These are phyloP conservation scores for Antitype chi DNA, from an alignment of 2,888 invertebrate genomes.

Conservation along the genomic window DNA sequence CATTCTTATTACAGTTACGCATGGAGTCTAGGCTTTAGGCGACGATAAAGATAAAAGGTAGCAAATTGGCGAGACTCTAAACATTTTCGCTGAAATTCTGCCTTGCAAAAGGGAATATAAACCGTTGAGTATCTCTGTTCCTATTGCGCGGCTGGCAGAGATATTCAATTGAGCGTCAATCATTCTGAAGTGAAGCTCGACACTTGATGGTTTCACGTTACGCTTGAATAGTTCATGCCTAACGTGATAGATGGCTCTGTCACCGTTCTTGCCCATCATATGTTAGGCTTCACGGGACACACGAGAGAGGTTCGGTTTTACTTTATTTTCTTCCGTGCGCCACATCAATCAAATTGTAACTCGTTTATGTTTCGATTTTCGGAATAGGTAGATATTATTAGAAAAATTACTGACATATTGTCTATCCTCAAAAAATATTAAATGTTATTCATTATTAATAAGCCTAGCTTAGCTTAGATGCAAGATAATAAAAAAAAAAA, in stretches of 20 bases:
- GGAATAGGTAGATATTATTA: no score
- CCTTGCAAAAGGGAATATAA: constrained; percentile 3
- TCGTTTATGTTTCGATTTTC: not conserved
- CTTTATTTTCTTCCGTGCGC: constrained; percentile 34
- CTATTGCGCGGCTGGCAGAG: constrained; percentile 23
- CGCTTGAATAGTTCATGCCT: constrained; percentile 51
- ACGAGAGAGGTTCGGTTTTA: constrained; percentile 8
- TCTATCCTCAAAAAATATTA: not conserved
- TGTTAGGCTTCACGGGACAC: constrained; percentile 36
- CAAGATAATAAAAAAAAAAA: not conserved
- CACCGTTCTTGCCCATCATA: constrained; percentile 49
- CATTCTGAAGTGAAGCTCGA: constrained; percentile 52
- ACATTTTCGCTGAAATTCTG: constrained; percentile 15
- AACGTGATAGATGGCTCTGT: constrained; percentile 59
- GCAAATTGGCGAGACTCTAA: constrained; percentile 34
- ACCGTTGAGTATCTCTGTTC: constrained; percentile 27
- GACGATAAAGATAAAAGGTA: constrained; percentile 52
- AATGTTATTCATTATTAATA: not conserved
- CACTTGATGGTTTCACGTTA: constrained; percentile 57
- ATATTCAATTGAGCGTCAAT: constrained; percentile 65
- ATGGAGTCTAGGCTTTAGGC: constrained; percentile 33
- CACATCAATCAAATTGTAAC: constrained; percentile 31
- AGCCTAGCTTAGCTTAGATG: not conserved
- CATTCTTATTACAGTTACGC: constrained; percentile 45
- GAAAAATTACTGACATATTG: not conserved